Conservation (phyloP, 37 sponge, comb jelly and placozoan genomes). For the Dysidea cf. avara region DNA sequence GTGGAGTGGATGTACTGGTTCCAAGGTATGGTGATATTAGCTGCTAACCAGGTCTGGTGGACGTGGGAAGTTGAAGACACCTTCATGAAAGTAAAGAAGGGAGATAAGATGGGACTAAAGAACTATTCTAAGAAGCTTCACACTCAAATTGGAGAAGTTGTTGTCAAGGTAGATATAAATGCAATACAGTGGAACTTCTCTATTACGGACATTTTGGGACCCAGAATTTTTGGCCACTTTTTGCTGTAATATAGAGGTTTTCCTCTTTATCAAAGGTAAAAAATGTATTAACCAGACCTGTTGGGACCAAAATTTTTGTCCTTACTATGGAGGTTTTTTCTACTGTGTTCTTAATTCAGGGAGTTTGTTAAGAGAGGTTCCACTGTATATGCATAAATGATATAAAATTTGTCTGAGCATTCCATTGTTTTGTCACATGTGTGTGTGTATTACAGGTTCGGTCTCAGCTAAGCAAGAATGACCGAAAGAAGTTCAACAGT, state of each 20-base stretch:
- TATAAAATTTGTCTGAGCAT: no score
- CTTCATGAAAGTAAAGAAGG: slow-evolving; percentile 94
- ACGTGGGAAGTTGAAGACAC: slow-evolving; percentile 99
- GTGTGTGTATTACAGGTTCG: no score
- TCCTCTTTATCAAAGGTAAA: no score
- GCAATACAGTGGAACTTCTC: no score
- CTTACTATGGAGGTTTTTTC: no score
- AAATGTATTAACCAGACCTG: no score
- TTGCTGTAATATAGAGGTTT: no score
- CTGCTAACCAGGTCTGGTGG: slow-evolving; percentile 99
- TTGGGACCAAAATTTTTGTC: no score
- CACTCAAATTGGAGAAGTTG: slow-evolving; percentile 88
- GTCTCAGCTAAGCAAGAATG: slow-evolving; percentile 92
- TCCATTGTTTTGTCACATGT: no score
- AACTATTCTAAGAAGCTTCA: slow-evolving; percentile 95
- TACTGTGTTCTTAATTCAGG: no score
- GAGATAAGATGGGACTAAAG: slow-evolving; percentile 99
- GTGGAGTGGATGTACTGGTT: slow-evolving; percentile 96
- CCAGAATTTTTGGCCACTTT: no score
- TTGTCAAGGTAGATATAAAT: slow-evolving; percentile 73
- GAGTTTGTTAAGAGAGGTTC: background rate
- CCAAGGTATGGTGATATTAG: slow-evolving; percentile 97
- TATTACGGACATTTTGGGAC: no score
- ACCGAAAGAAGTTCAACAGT: slow-evolving; percentile 98
- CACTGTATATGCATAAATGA: background rate